Conservation (phyloP, 1,140 invertebrate species). For the Chymomyza costata region DNA sequence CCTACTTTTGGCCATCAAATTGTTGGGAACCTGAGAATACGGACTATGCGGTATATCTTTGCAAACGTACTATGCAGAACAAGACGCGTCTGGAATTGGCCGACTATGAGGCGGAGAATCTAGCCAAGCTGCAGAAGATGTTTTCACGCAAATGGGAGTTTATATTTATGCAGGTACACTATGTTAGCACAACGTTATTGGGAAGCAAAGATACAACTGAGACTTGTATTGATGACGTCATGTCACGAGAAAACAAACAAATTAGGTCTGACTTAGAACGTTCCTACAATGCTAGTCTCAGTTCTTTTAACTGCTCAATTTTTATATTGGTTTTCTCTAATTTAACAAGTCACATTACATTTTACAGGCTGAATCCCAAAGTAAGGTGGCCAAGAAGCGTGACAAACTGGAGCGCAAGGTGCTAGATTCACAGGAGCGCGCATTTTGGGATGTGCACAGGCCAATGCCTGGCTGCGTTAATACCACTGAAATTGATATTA, state of each 20-base stretch:
- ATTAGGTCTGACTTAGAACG: neutral
- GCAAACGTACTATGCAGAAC: constrained; percentile 99
- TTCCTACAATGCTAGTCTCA: neutral
- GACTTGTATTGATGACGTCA: too few species aligned
- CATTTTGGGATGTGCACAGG: constrained; percentile 99
- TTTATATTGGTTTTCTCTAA: constrained; percentile 34
- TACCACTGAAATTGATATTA: constrained; percentile 98
- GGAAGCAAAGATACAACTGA: neutral
- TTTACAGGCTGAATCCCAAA: constrained; percentile 78
- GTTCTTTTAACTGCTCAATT: constrained; percentile 1
- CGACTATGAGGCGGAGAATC: constrained; percentile 98
- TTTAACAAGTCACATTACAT: too few species aligned
- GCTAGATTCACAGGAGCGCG: constrained; percentile 98
- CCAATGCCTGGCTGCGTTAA: constrained; percentile 99
- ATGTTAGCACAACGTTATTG: constrained; percentile 79
- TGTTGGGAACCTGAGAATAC: constrained; percentile 99
- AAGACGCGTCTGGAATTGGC: constrained; percentile 97
- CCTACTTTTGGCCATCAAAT: constrained; percentile 99
- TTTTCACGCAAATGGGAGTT: constrained; percentile 99
- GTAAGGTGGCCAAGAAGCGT: constrained; percentile 98
- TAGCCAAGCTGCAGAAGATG: constrained; percentile 98
- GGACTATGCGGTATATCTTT: constrained; percentile 99
- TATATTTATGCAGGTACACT: constrained; percentile 98
- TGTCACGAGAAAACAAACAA: too few species aligned
- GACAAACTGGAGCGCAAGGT: constrained; percentile 99